Evolutionary conservation across 2,797 vertebrate genomes (phyloP), one percentile per base, ranked within the genome.

Genomic region (Eulemur albifrons): DNA sequence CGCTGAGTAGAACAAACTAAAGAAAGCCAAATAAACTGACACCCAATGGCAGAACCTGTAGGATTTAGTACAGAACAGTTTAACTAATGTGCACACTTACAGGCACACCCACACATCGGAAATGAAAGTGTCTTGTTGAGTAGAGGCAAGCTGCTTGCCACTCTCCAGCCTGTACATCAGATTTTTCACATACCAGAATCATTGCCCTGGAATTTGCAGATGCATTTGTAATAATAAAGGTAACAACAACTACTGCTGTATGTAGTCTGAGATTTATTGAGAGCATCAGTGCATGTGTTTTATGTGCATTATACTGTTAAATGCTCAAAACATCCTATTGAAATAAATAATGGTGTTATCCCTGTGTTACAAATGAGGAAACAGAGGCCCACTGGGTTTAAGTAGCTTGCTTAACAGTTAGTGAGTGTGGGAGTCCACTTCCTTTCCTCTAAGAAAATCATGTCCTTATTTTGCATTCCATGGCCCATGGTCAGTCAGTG

Each of bases 21-120:
- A 92, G 76, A 70, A 85, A 88, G 27, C 25, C 52, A 81, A 86
- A 90, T 67, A 91, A 88, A 76, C 14, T 73, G 38, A 91, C 77
- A 59, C 3, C 2, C 61, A 40, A 43, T 38, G 30, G 35, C 45
- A 40, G 32, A 91, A 93, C 69, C n/a, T 2, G 30, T 2, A 38
- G 13, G 8, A 85, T 83, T 81, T 76, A 80, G 2, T 45, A 70
- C 15, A 89, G 43, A 79, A 12, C 15, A 38, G 43, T 69, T 69
- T 67, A 52, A 67, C 18, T 67, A 52, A 67, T 13, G 1, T 27
- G 9, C 21, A 45, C 4, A 2, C 63, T 61, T 17, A 52, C 27
- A 38, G n/a, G 18, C 9, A 23, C 17, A 67, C 4, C n/a, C 17
- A n/a, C 32, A 65, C 11, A 17, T 15, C 15, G 54, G n/a, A 75